Base-by-base conservation (phyloP, 2,797 vertebrate species). In the Delichon dasypus region DNA sequence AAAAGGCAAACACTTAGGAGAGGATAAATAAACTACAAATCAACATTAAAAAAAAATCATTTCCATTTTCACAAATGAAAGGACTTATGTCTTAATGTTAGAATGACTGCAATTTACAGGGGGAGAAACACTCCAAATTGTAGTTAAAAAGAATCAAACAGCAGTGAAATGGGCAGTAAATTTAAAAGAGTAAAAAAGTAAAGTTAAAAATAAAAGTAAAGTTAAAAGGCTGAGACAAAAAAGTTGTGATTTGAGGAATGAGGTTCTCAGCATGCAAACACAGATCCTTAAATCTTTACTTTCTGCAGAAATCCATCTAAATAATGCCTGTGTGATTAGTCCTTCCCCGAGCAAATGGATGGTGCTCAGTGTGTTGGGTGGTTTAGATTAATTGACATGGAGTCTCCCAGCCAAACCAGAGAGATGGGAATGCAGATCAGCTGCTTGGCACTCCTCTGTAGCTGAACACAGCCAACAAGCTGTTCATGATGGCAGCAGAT, bases 401-500 rank as follows among this genome's bases (percentile, higher is more conserved):
- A 47, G 17, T 44, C n/a, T 85, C 44, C 25, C 45, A 89, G 75
- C 45, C 88, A 81, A 90, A 92, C 34, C 44, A 9, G n/a, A 71
- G 89, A 62, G 78, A n/a, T 60, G 30, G 57, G 36, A 47, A 82
- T 70, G 86, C 84, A 48, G 32, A 88, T 92, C 86, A 66, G 72
- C 65, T 95, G 62, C 80, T 77, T 94, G 87, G 87, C 58, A 42
- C 45, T 88, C 47, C 65, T 64, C 57, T 42, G 71, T 4, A 9
- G 45, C 61, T 86, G 76, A 94, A 73, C 40, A 70, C 1, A 0
- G 78, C 94, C 96, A 90, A 54, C 66, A 70, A 92, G 79, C 84
- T 95, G 87, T 58, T 94, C 70, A 11, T 36, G 68, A 72, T 68
- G 68, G 70, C 71, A 90, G 57, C 83, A 92, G 80, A 55, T 79